Conservation (phyloP, 2,888 invertebrate species). For the Synanthedon andrenaeformis region DNA sequence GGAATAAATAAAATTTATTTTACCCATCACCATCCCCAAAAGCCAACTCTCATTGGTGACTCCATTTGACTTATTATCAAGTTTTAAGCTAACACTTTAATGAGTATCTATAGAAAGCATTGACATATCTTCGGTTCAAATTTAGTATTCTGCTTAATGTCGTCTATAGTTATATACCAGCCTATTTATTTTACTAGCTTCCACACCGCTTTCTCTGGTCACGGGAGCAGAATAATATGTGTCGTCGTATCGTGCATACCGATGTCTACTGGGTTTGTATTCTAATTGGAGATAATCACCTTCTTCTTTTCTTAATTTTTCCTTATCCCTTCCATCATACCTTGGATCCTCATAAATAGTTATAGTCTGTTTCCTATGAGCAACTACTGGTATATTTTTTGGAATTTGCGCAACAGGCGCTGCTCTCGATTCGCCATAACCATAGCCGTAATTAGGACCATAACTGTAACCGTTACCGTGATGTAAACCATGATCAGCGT, state of each 20-base stretch:
- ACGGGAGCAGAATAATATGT: constrained; percentile 40
- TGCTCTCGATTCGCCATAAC: constrained; percentile 48
- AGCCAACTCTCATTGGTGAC: constrained; percentile 13
- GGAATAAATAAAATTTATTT: constrained; percentile 4
- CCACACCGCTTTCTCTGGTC: constrained; percentile 35
- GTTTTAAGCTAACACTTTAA: constrained; percentile 6
- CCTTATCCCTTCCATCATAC: constrained; percentile 48
- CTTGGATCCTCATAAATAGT: constrained; percentile 66
- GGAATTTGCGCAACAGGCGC: constrained; percentile 44
- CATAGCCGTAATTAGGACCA: constrained; percentile 48
- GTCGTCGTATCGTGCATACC: constrained; percentile 58
- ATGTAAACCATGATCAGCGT: constrained; percentile 48
- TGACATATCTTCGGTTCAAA: constrained; percentile 2
- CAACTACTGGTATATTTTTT: constrained; percentile 45
- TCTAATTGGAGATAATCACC: constrained; percentile 57
- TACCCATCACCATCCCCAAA: constrained; percentile 25
- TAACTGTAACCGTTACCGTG: constrained; percentile 55
- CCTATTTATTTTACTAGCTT: constrained; percentile 62
- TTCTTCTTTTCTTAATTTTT: constrained; percentile 45
- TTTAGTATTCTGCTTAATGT: constrained; percentile 21
- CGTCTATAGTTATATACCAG: constrained; percentile 62
- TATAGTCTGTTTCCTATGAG: constrained; percentile 59
- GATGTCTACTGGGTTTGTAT: constrained; percentile 53
- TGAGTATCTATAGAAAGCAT: constrained; percentile 38
- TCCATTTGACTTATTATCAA: constrained; percentile 1